Evolutionary conservation across 1,140 invertebrate genomes (phyloP), one percentile per base, ranked within the genome.

Genomic region (Anastrepha ludens): DNA sequence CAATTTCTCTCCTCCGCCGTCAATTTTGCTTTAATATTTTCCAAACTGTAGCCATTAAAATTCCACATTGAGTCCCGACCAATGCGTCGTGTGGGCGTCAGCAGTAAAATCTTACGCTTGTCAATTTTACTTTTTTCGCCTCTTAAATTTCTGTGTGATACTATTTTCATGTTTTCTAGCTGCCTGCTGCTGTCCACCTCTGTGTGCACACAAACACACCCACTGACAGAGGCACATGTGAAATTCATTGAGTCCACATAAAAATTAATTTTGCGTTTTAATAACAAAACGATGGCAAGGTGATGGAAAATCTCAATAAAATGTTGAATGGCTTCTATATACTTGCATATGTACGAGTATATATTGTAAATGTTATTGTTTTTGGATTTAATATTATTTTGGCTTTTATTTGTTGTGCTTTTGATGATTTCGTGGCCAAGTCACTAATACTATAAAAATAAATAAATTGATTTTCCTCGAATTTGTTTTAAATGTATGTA

Each of bases 241-340:
- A 86, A 86, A 86, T 41, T 62, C 85, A 86, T 86, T 86, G 85
- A 62, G 50, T 81, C 6, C 20, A 44, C 8, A 62, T 86, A 86
- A 86, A 86, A 62, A 62, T 86, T 62, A 62, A 86, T 86, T 86
- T 86, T 86, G 58, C 85, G 39, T 62, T 86, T 86, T 86, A 86
- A 60, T 86, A 29, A 62, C 29, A 60, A 86, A 59, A 62, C 50
- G 50, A 81, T 81, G 74, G 74, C 74, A 81, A 81, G 74, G 74
- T 81, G 50, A 55, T 81, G 47, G 50, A 81, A 81, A 81, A 17
- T 55, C 74, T 81, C 50, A 1, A 81, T 81, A 81, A 81, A 81
- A 81, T 74, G 9, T 55, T 81, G 44, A 17, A 50, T 74, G 70
- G 15, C 41, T 47, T 29, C 70, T 47, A 20, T 67, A 67, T 67